phyloP scores from a whole-genome alignment of 2,113 vertebrate genomes.

The Lutjanus erythropterus region DNA sequence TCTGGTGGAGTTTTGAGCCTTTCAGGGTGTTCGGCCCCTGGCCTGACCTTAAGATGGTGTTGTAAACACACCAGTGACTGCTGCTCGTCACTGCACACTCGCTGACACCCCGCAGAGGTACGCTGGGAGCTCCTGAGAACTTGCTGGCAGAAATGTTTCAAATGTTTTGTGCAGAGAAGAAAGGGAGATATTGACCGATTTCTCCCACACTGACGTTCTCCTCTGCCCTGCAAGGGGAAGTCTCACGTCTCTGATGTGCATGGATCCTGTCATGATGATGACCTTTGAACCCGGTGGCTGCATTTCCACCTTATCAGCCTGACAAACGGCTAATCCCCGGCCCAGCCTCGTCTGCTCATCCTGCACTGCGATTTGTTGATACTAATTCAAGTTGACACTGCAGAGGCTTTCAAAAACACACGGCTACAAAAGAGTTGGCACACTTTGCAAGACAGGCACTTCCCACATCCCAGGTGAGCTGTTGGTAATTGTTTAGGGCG shows the following conservation, averaged over 20 bases:
- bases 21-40: constrained; percentile 31
- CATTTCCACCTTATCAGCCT: constrained; percentile 20
- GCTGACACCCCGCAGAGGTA: not conserved
- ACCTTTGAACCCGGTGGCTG: constrained; percentile 15
- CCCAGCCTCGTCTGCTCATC: not conserved
- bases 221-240: not conserved
- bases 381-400: constrained; percentile 1
- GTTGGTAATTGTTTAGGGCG: not conserved
- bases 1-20: constrained; percentile 22
- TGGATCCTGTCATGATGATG: not conserved
- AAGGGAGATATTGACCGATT: not conserved
- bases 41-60: not conserved
- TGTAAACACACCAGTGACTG: constrained; percentile 37
- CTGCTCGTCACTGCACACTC: constrained; percentile 24
- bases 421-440: not conserved
- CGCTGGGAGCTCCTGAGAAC: not conserved
- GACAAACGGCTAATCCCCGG: constrained; percentile 1
- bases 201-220: not conserved
- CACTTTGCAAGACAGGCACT: not conserved
- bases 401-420: not conserved
- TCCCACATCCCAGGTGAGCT: not conserved
- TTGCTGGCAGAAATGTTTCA: not conserved
- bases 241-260: not conserved
- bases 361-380: constrained; percentile 19
- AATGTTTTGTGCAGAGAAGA: not conserved